Base-by-base conservation (phyloP, 1,140 invertebrate genomes). In the Oedothorax gibbosus region DNA sequence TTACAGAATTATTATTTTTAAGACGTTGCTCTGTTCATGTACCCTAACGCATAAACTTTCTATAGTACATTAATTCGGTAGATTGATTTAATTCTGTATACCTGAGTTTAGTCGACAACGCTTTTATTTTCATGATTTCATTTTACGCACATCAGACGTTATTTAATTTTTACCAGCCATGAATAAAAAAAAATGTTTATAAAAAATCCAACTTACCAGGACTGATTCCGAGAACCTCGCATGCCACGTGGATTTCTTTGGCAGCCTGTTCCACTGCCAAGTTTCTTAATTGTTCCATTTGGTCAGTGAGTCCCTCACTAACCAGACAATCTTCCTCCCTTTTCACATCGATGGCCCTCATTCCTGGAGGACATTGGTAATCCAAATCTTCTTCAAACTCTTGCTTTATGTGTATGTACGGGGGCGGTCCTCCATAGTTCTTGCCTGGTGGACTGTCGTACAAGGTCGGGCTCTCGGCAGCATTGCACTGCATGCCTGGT, bases 241-340 rank as follows among this genome's bases (percentile, higher is more conserved):
- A 97, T 3, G 95, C 96, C 88, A 94, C 94, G 87, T 95, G 93
- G 54, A 96, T 95, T 89, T 96, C 95, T 87, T 94, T 94, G 85
- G 95, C 94, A 80, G 95, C 93, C 88, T 96, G 94, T 87, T 96
- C 95, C 87, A 96, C 95, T 8, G 95, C 95, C 88, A 97, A 91
- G 78, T 93, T 95, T 21, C 96, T 92, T 15, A 96, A 94, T 9
- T 95, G 95, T 89, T 96, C 95, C 86, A 97, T 76, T 53, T 75
- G 73, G 14, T 86, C 78, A 9, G 76, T 20, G 68, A 86, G 14
- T 11, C 60, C 73, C 0, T 77, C 75, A 8, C 77, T 73, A n/a
- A n/a, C n/a, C n/a, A n/a, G n/a, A n/a, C 75, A 35, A 49, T 81
- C 64, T 49, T 81, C 76, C 18, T 85, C 75, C 11, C 51, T 76